Base-by-base conservation (phyloP, 2,888 invertebrate genomes). In the Perizoma affinitatum region DNA sequence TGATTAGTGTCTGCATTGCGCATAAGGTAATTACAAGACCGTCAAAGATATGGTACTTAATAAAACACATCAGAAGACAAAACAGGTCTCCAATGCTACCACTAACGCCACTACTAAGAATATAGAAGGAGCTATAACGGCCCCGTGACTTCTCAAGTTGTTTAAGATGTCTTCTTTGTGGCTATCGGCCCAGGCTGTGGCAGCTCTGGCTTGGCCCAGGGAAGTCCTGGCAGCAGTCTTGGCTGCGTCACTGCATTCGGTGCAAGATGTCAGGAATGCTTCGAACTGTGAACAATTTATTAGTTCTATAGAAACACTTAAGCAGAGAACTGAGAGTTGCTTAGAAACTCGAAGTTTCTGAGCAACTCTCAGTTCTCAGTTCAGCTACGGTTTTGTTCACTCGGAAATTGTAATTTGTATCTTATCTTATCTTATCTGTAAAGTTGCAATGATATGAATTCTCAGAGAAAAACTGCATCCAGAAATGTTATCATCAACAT, bases 91-190 rank as follows among this genome's bases (percentile, higher is more conserved):
- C 51, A 53, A 59, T 36, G 60, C 44, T 0, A 65, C 58, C 5
- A 57, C 50, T 8, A 65, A 2, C 3, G 55, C 44, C 5, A 66
- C 52, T 7, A 75, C 34, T 4, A 79, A 49, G 4, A 74, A 44
- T 9, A 76, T 50, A 3, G 86, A 84, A 1, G 82, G 79, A 2
- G 77, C 60, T 0, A 64, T 44, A 0, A 70, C 38, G 2, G 65
- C 64, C 0, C 79, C 80, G n/a, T 65, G 42, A 51, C 72, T 82
- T 34, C 69, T 76, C 4, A 91, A 60, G 9, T 65, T 74, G 6
- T 63, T 73, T 38, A 84, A 58, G 8, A 92, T 80, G 2, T 81
- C 83, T 0, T 69, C 72, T 10, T 74, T 79, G 58, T 89, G 90
- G 9, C 60, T 70, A 2, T 75, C 66, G 0, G 88, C 88, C 91